Base-by-base conservation (phyloP, 2,888 invertebrate species). In the Chrysolina haemoptera region DNA sequence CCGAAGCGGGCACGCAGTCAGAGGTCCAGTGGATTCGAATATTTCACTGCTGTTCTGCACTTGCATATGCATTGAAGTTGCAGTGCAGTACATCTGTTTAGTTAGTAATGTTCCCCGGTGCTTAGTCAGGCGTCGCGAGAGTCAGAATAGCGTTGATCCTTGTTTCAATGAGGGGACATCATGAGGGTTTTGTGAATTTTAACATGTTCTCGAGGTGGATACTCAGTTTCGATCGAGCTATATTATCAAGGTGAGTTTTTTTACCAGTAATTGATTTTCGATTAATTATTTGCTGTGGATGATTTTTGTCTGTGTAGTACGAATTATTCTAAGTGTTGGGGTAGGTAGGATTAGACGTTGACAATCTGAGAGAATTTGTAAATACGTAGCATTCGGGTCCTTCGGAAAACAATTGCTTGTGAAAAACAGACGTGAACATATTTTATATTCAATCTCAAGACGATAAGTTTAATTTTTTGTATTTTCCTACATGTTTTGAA, bases 61-160 rank as follows among this genome's bases (percentile, higher is more conserved):
- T 78, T 75, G 71, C 78, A 76, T 62, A 78, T 78, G 78, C 78
- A 78, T 55, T 16, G 48, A 43, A 74, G 66, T 59, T 76, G 78
- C 74, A 78, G 70, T 71, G 55, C 69, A 50, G 71, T 68, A 65
- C 65, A 73, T 76, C 70, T 10, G 68, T 64, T 35, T 35, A n/a
- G n/a, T n/a, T n/a, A n/a, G n/a, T n/a, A 59, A 59, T 35, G 27
- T 73, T 46, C 18, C 14, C 14, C 40, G n/a, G 16, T 50, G 16
- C 50, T 22, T 22, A 43, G 65, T 65, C 20, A n/a, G 48, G 43
- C 41, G 40, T 0, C 63, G 63, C 41, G 43, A 43, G 18, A 11
- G 8, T 9, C 10, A 35, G 59, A 46, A 46, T 46, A 46, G 46
- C 46, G 46, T 46, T 14, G 14, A 46, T 22, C 27, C n/a, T 59